Evolutionary conservation across 2,797 vertebrate species (phyloP), one percentile per base, ranked within the genome.

Genomic region (Cryptoblepharus egeriae): DNA sequence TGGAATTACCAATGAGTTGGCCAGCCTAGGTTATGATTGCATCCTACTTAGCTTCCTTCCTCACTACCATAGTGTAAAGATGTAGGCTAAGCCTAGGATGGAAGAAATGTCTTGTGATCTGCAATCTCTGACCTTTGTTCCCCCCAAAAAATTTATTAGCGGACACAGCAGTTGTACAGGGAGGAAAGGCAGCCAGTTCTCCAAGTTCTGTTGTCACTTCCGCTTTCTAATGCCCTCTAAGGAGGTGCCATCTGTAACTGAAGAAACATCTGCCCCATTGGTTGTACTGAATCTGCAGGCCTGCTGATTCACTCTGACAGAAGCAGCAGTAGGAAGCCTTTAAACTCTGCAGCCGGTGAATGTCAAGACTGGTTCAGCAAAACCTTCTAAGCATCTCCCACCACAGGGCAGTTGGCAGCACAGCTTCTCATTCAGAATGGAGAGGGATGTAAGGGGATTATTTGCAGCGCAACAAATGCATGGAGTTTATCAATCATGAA

Each of bases 261-360:
- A 30, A 61, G 12, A 24, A 39, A 71, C 63, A 75, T 75, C 71
- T 80, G 77, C 55, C 57, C 55, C 32, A 71, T 24, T 52, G 4
- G 11, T 42, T 30, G 20, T 35, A 69, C 1, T n/a, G 65, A 70
- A 42, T 55, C 45, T 7, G 65, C 65, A 37, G 45, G 35, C 42
- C 28, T 64, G 42, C 83, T 76, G 72, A 80, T 75, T 80, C 78
- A 85, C 57, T 28, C 57, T 45, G 57, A 71, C 83, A 79, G 72
- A 26, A 80, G 73, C 72, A 55, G 65, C 72, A 13, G 71, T 9
- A 63, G 64, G 65, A 52, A 69, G 28, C 72, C 75, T 69, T 80
- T 70, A 61, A 80, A 39, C 57, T 30, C 72, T 35, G 24, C 64
- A 69, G 72, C 32, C 72, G 63, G 57, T 5, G 64, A 76, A 80